Base-by-base conservation (phyloP, 2,888 invertebrate species). In the Octonoba sinensis region DNA sequence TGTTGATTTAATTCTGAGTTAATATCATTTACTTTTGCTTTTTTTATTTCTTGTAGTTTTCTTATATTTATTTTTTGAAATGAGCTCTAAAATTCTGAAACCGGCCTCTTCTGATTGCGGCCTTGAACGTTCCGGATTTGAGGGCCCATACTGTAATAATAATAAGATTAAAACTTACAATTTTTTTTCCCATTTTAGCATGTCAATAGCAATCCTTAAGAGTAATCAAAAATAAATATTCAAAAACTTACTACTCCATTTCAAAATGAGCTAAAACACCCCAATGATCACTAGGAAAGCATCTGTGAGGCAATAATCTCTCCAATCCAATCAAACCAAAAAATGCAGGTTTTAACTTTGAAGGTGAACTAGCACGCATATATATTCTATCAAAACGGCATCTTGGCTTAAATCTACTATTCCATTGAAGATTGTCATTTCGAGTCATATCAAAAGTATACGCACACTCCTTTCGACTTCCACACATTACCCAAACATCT, bases 281-380 rank as follows among this genome's bases (percentile, higher is more conserved):
- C 91, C 91, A 91, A 85, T 91, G 91, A 86, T 91, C 91, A 85
- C 90, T 91, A 3, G 91, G 90, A 86, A 90, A 91, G 70, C 89
- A 87, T 83, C 89, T 89, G 70, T 90, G 90, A 4, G 88, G 87
- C 16, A 87, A 76, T 11, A 91, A 86, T 83, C 90, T 89, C 85
- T 91, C 89, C 2, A 91, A 84, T 16, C 91, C 91, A 65, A 90
- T 88, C 20, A 91, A 87, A 71, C 91, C 91, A 87, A 91, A 91
- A 86, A 89, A 85, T 16, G 56, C 75, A 20, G 85, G 89, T 51
- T 88, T 88, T 0, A 90, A 88, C 59, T 87, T 86, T 16, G 89
- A 82, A 18, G 85, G 83, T 36, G 82, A 79, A 3, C 87, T 84
- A 65, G 87, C 87, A 16, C 88, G 86, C 18, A 90, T 85, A 85